These are phyloP conservation scores for Hirundo rustica DNA, from an alignment of 2,797 vertebrate species.

Conservation along the genomic window DNA sequence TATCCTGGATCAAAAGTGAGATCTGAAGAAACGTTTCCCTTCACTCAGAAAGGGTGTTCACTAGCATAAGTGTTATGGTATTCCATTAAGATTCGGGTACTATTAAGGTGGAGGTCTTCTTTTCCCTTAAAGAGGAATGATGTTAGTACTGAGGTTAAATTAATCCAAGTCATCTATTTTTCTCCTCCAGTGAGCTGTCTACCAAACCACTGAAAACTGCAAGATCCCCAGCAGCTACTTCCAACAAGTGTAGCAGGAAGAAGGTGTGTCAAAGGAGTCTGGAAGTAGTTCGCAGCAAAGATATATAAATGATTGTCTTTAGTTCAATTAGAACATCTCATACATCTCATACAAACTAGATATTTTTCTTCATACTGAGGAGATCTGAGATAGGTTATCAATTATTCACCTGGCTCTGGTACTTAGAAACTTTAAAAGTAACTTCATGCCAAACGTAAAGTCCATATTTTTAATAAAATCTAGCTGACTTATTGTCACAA, in stretches of 20 bases:
- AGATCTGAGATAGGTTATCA: neutral
- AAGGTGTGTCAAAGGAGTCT: neutral
- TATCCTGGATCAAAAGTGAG: neutral
- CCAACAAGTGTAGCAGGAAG: neutral
- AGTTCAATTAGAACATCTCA: neutral
- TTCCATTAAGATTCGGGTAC: neutral
- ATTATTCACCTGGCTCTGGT: neutral
- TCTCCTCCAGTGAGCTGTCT: neutral
- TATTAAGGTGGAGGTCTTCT: neutral
- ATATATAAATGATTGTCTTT: neutral
- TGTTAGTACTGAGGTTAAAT: neutral
- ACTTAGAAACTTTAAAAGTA: neutral
- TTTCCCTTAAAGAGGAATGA: neutral
- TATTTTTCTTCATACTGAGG: neutral
- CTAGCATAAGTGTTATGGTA: neutral
- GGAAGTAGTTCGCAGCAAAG: neutral
- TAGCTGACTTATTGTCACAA: neutral
- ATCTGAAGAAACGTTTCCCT: neutral
- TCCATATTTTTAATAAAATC: neutral
- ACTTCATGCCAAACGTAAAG: neutral
- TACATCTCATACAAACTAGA: neutral
- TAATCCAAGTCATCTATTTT: neutral
- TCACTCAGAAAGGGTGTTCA: neutral
- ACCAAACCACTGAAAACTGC: neutral
- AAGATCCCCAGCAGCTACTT: neutral